Percentiles rank a stretch among this genome's conserved stretches.
Evolutionary conservation across 2,797 vertebrate genomes (phyloP).

Genomic region (Melanotaenia nigrans): DNA sequence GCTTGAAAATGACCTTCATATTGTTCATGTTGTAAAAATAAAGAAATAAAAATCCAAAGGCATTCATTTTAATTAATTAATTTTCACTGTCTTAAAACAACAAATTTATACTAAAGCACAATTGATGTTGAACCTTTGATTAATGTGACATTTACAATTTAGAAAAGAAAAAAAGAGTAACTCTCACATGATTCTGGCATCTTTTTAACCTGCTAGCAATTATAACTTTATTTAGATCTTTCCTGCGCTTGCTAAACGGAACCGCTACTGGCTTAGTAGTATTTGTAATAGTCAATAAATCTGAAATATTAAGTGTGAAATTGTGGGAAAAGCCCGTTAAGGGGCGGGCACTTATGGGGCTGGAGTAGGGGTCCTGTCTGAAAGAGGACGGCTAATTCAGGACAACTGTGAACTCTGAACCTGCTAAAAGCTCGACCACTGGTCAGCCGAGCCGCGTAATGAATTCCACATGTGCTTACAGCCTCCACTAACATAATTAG

Average conservation of each 20-base stretch:
- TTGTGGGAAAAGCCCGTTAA: conserved; percentile 93
- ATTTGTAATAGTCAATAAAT: conserved; percentile 99
- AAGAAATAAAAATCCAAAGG: neutral
- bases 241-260: conserved; percentile 82
- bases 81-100: conserved; percentile 30
- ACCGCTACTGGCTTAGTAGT: conserved; percentile 93
- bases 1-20: neutral
- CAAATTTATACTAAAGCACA: conserved; percentile 42
- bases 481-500: conserved; percentile 81
- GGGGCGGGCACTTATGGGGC: conserved; percentile 88
- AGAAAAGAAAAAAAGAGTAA: conserved; percentile 76
- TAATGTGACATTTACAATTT: conserved; percentile 66
- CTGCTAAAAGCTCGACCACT: conserved; percentile 86
- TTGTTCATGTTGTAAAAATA: neutral
- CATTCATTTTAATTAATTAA: conserved; percentile 36
- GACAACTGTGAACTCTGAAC: conserved; percentile 99
- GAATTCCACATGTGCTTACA: conserved; percentile 87
- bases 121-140: conserved; percentile 37
- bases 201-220: conserved; percentile 82
- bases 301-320: conserved; percentile 99
- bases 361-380: conserved; percentile 88
- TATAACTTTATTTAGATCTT: conserved; percentile 90
- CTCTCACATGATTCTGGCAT: conserved; percentile 57
- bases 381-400: conserved; percentile 92
- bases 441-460: conserved; percentile 88